phyloP scores from a whole-genome alignment of 2,113 vertebrate genomes.

The Pongo pygmaeus region DNA sequence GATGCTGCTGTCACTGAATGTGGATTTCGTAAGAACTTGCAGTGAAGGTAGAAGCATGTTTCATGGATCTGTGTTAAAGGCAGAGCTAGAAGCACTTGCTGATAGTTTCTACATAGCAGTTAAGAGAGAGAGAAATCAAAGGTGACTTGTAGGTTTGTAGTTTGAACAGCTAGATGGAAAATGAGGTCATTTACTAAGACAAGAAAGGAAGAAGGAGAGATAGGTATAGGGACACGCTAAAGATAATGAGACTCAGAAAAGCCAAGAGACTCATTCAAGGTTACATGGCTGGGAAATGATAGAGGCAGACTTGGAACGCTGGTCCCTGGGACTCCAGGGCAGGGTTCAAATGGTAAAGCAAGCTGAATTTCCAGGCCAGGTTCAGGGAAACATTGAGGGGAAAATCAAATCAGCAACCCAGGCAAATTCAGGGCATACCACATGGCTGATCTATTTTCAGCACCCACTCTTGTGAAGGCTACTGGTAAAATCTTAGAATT shows the following conservation, averaged over 20 bases:
- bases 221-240: background rate
- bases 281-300: background rate
- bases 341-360: background rate
- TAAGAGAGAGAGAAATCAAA: background rate
- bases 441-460: constrained; percentile 62
- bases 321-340: background rate
- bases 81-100: background rate
- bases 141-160: background rate
- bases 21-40: background rate
- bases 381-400: background rate
- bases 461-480: constrained; percentile 58
- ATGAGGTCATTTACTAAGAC: background rate
- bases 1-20: fast-evolving
- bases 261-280: background rate
- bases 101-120: background rate
- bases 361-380: background rate
- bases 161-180: background rate
- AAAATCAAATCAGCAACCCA: constrained; percentile 3
- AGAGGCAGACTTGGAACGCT: background rate
- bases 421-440: constrained; percentile 53
- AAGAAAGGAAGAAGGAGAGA: background rate
- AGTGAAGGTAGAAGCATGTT: background rate
- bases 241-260: background rate
- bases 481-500: constrained; percentile 68
- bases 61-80: background rate